These are phyloP conservation scores for Enoplosus armatus DNA, from an alignment of 2,797 vertebrate species.

Conservation along the genomic window DNA sequence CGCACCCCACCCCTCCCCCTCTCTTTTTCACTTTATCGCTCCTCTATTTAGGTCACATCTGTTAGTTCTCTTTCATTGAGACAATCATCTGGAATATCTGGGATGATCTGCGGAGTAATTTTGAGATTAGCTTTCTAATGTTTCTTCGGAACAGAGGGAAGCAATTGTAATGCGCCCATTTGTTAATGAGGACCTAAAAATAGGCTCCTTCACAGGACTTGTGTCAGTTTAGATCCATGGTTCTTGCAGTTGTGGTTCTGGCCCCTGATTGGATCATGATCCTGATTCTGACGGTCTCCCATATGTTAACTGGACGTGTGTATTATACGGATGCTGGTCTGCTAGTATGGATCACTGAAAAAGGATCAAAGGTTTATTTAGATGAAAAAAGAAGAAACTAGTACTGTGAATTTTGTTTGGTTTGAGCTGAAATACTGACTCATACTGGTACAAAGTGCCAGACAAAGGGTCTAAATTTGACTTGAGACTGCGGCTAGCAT, in stretches of 20 bases:
- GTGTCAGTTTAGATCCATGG: constrained; percentile 35
- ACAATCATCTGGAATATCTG: constrained; percentile 77
- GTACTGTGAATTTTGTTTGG: not conserved
- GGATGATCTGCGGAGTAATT: constrained; percentile 79
- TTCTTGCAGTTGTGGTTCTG: constrained; percentile 29
- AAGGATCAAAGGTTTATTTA: not conserved
- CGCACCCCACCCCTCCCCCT: not conserved
- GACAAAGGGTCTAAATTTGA: not conserved
- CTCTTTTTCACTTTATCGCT: not conserved
- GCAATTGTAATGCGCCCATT: constrained; percentile 68
- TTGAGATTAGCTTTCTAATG: constrained; percentile 80
- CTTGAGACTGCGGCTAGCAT: too few relatives aligned
- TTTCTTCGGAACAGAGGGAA: constrained; percentile 71
- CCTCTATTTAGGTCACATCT: constrained; percentile 76
- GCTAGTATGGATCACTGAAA: constrained; percentile 5
- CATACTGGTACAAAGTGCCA: not conserved
- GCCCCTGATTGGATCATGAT: constrained; percentile 24
- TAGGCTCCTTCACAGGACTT: constrained; percentile 40
- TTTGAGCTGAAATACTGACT: not conserved
- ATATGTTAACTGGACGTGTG: constrained; percentile 20
- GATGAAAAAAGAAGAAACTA: not conserved
- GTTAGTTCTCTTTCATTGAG: constrained; percentile 72
- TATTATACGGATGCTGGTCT: not conserved
- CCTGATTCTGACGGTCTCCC: constrained; percentile 3
- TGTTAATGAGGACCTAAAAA: constrained; percentile 73